phyloP scores from a whole-genome alignment of 1,140 invertebrate genomes.

The Macrobrachium rosenbergii region DNA sequence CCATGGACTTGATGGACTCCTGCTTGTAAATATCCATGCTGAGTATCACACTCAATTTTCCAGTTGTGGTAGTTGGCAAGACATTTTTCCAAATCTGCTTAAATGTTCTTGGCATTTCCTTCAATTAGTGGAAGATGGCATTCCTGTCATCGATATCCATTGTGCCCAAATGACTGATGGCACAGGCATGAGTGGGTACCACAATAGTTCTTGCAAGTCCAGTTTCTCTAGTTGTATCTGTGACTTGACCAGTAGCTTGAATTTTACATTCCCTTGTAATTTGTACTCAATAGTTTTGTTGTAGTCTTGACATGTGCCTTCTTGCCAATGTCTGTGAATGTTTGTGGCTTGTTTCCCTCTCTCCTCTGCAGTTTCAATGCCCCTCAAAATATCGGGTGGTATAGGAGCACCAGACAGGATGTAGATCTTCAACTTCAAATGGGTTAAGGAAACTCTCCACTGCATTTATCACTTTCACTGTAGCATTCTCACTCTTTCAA shows the following conservation, averaged over 20 bases:
- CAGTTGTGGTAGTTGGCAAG: not conserved
- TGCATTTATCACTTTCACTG: not conserved
- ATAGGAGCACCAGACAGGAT: not conserved
- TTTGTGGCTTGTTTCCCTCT: not conserved
- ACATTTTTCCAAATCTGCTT: not conserved
- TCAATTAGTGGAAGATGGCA: conserved; percentile 16
- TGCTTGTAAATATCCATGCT: conserved; percentile 16
- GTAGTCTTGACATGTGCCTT: not conserved
- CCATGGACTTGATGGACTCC: not conserved
- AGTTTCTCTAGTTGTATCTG: not conserved
- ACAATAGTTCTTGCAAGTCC: not conserved
- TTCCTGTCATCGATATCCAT: conserved; percentile 23
- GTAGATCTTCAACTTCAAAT: not conserved
- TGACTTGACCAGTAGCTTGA: not conserved
- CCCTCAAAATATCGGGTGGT: not conserved
- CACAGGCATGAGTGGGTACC: not conserved
- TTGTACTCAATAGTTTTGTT: conserved; percentile 16
- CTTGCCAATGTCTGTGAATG: conserved; percentile 1
- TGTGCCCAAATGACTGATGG: not conserved
- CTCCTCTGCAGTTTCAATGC: not conserved
- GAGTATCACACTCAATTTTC: not conserved
- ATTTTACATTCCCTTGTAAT: not conserved
- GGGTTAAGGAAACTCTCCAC: not conserved
- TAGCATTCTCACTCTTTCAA: not conserved
- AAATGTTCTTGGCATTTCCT: conserved; percentile 3